Percentiles rank a stretch among this genome's conserved stretches.
Conservation (phyloP, 2,113 vertebrate genomes). For the Colossoma macropomum region DNA sequence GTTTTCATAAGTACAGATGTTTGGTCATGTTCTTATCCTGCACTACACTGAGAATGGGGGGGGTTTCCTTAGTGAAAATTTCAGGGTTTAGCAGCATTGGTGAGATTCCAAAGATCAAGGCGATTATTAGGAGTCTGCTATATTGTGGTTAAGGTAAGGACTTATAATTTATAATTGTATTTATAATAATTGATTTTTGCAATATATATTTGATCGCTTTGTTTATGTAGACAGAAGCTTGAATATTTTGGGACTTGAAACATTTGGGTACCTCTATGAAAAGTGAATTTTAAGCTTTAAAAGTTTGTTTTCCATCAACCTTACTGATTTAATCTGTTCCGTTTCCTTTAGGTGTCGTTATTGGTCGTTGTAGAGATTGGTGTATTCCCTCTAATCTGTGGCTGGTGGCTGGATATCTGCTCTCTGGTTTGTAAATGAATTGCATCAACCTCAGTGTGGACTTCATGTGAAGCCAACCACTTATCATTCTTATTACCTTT, state of each 20-base stretch:
- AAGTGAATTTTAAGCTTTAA: no score
- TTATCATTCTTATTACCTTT: no score
- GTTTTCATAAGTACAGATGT: no score
- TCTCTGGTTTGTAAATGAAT: conserved; percentile 85
- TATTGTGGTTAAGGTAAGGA: conserved; percentile 94
- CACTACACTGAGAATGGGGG: not conserved
- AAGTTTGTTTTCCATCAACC: no score
- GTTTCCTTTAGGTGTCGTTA: conserved; percentile 85
- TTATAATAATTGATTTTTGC: not conserved
- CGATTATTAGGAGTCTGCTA: conserved; percentile 94
- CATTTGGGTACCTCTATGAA: not conserved
- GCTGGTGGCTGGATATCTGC: conserved; percentile 98
- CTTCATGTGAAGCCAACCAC: not conserved
- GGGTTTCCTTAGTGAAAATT: conserved; percentile 74
- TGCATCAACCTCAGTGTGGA: not conserved
- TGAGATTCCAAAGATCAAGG: conserved; percentile 91
- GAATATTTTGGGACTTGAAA: no score
- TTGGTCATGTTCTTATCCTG: no score
- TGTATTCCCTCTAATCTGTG: conserved; percentile 96
- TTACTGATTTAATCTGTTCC: not conserved
- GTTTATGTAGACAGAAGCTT: no score
- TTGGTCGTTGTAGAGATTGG: conserved; percentile 97
- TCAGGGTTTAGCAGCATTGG: conserved; percentile 90
- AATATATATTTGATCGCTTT: no score
- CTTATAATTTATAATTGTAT: not conserved